phyloP scores from a whole-genome alignment of 2,888 invertebrate species.

The Rhopalosiphum nymphaeae region DNA sequence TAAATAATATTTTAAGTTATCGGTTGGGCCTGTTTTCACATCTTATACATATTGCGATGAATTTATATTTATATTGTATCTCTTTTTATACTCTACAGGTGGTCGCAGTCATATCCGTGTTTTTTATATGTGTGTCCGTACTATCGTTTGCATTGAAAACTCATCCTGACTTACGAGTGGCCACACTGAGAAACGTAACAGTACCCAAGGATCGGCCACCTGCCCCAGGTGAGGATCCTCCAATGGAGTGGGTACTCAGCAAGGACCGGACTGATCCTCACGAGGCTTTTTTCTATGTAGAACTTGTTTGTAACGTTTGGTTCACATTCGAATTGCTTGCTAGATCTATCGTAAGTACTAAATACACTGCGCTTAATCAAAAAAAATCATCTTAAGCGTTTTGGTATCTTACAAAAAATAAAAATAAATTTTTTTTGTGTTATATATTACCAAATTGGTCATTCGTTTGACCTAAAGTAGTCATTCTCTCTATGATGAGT shows the following conservation, averaged over 20 bases:
- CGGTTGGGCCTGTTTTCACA: not conserved
- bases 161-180: constrained; percentile 97
- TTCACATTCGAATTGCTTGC: constrained; percentile 96
- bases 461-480: too few species aligned
- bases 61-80: not conserved
- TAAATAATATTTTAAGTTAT: not conserved
- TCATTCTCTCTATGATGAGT: too few species aligned
- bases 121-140: constrained; percentile 99
- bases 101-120: constrained; percentile 97
- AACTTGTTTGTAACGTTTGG: constrained; percentile 99
- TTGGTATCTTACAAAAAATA: not conserved
- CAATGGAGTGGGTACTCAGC: constrained; percentile 74
- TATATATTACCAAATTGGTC: too few species aligned
- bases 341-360: constrained; percentile 82
- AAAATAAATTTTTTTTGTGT: not conserved
- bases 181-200: constrained; percentile 84
- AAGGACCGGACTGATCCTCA: constrained; percentile 95
- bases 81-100: constrained; percentile 78
- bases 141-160: constrained; percentile 99
- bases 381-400: not conserved
- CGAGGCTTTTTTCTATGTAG: constrained; percentile 97
- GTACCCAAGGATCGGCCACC: constrained; percentile 82
- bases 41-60: not conserved
- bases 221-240: constrained; percentile 76
- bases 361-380: not conserved